These are phyloP conservation scores for Hermetia illucens DNA, from an alignment of 1,140 invertebrate species.

Conservation along the genomic window DNA sequence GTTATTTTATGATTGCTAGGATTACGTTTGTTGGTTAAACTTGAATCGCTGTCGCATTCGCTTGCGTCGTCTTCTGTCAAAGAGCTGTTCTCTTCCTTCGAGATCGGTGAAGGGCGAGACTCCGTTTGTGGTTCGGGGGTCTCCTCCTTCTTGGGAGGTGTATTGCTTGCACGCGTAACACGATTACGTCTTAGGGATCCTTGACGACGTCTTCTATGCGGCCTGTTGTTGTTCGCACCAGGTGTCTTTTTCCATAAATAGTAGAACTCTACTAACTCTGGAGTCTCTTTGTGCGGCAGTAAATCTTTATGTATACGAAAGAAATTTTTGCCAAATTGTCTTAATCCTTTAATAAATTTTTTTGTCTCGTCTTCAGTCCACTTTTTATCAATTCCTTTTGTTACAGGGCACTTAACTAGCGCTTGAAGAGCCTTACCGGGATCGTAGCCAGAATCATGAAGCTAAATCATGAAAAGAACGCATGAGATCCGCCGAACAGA, in stretches of 20 bases:
- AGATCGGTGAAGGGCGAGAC: constrained; percentile 42
- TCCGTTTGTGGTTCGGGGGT: constrained; percentile 28
- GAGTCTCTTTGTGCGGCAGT: constrained; percentile 89
- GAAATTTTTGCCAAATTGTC: constrained; percentile 98
- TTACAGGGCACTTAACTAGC: constrained; percentile 90
- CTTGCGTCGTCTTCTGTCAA: constrained; percentile 86
- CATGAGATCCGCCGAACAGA: not conserved
- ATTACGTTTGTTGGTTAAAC: constrained; percentile 44
- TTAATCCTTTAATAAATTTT: constrained; percentile 93
- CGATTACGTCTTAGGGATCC: constrained; percentile 78
- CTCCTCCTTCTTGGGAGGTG: constrained; percentile 31
- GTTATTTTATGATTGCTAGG: constrained; percentile 7
- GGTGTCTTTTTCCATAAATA: constrained; percentile 99
- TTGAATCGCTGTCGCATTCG: constrained; percentile 85
- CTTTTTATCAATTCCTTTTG: constrained; percentile 93
- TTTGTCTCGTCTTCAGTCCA: constrained; percentile 97
- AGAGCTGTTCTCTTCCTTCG: constrained; percentile 64
- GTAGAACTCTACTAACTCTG: constrained; percentile 96
- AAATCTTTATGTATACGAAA: constrained; percentile 94
- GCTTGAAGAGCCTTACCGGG: constrained; percentile 89
- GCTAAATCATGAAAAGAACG: constrained; percentile 31
- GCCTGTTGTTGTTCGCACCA: constrained; percentile 86
- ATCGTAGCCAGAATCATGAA: constrained; percentile 91
- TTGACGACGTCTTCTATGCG: constrained; percentile 74
- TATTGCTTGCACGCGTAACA: constrained; percentile 52